Evolutionary conservation across 2,888 invertebrate species (phyloP), one percentile per base, ranked within the genome.

Genomic region (Anaspis maculata): DNA sequence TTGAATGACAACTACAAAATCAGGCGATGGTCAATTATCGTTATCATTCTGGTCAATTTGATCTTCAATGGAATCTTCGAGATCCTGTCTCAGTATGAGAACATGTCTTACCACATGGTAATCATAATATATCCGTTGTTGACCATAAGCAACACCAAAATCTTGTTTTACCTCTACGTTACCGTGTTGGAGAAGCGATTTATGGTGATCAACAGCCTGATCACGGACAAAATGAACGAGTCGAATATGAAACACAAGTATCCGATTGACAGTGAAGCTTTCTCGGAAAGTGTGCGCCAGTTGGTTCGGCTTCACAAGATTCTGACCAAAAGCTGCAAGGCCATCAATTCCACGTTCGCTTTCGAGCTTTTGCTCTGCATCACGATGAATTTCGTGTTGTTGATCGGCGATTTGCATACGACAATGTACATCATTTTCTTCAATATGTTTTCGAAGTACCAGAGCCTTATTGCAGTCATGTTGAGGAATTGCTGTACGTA

Each of bases 291-390:
- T 15, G 19, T 44, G 1, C 27, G 27, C 7, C 15, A 32, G 10
- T 15, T 44, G 12, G 25, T 34, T 3, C 22, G 30, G 11, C 13
- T 34, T 11, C 46, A 46, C 23, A 35, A 43, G 33, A 37, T 21
- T 16, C 28, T 46, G 2, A 27, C 29, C 2, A 34, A 27, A 16
- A 16, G 37, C 7, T 25, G 30, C 10, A 30, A 16, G 30, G 13
- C 23, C 12, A 23, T 36, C 14, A 44, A 46, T 22, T 12, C n/a
- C 2, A 29, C 13, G 15, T 44, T 34, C 25, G 33, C 44, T 1
- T 30, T 44, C 10, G 30, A 42, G 16, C n/a, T 42, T 1, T 24
- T 46, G 3, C 13, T 33, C 3, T 35, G 22, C 16, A 30, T 34
- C 12, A 25, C 37, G 2, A 22, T 41, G 10, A 33, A 34, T 33